phyloP scores from a whole-genome alignment of 2,113 vertebrate species.

The Leptodactylus fuscus region DNA sequence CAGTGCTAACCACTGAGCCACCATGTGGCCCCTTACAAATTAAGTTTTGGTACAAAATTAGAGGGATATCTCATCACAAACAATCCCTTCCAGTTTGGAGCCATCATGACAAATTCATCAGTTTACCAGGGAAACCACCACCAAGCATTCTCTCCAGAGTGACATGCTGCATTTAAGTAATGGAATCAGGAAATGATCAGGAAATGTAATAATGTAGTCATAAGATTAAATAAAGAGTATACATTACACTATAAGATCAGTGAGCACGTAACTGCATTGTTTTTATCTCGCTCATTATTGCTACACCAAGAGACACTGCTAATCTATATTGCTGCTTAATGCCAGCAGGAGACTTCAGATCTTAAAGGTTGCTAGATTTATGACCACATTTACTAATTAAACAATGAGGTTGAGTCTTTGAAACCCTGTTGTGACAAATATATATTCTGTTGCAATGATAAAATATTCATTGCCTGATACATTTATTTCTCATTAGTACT shows the following conservation, averaged over 20 bases:
- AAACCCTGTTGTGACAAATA: constrained; percentile 55
- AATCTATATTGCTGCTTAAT: constrained; percentile 49
- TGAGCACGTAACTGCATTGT: neutral
- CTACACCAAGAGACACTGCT: constrained; percentile 28
- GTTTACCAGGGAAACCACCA: no score
- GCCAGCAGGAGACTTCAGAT: constrained; percentile 45
- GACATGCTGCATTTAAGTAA: no score
- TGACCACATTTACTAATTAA: constrained; percentile 52
- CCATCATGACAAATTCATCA: no score
- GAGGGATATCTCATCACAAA: no score
- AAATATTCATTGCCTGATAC: constrained; percentile 51
- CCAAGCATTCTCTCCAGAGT: no score
- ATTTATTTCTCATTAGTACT: constrained; percentile 46
- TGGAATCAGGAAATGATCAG: no score
- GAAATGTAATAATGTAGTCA: no score
- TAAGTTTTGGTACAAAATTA: no score
- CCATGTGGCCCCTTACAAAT: no score
- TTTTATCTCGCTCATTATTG: constrained; percentile 18
- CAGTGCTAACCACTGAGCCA: no score
- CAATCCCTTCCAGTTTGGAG: no score
- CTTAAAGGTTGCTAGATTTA: constrained; percentile 53
- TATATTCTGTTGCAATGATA: constrained; percentile 32
- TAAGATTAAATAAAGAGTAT: no score
- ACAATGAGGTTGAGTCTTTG: constrained; percentile 46
- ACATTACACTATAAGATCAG: neutral